Evolutionary conservation across 2,888 invertebrate species (phyloP), one percentile per base, ranked within the genome.

Genomic region (Myathropa florea): DNA sequence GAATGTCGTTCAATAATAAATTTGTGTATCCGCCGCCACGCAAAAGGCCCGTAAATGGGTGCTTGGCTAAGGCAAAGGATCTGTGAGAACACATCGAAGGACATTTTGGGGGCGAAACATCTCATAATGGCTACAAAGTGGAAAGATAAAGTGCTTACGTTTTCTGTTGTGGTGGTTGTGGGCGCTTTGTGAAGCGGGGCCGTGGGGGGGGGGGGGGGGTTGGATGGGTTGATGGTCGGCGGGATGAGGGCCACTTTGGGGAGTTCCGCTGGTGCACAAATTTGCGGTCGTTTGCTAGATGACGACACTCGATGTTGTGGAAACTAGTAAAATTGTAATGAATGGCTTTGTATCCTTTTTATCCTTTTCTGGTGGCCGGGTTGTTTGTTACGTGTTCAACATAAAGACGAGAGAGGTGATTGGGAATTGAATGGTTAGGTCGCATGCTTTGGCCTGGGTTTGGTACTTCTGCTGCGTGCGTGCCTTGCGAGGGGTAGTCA

Each of bases 1-100:
- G 57, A 77, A 81, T 72, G 64, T 73, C 70, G 73, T 73, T 67
- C 57, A 67, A 73, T 78, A 82, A 86, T 82, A 86, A 78, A 86
- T 75, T 76, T 68, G 46, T 46, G 46, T 46, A 46, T 30, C 33
- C 65, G 53, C 55, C 36, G 59, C 71, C 61, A 36, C 36, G 33
- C 33, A 9, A 12, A 0, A 0, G 30, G 30, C 10, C n/a, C 23
- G 18, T 0, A 10, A 55, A 30, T 18, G 6, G 26, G 21, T 68
- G 14, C 12, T 4, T 33, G n/a, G 59, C 28, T 67, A n/a, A 23
- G 24, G 7, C 28, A 30, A 26, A 24, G 36, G 46, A 30, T 70
- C 24, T 75, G 55, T n/a, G 61, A 39, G 78, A 83, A 63, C 72
- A 85, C 76, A 81, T 77, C 72, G 77, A 78, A 73, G 78, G 81